A percentile compares a stretch with the other conserved stretches of the same genome.
Evolutionary conservation across 2,888 invertebrate species (phyloP).

Genomic region (Rhagium mordax): DNA sequence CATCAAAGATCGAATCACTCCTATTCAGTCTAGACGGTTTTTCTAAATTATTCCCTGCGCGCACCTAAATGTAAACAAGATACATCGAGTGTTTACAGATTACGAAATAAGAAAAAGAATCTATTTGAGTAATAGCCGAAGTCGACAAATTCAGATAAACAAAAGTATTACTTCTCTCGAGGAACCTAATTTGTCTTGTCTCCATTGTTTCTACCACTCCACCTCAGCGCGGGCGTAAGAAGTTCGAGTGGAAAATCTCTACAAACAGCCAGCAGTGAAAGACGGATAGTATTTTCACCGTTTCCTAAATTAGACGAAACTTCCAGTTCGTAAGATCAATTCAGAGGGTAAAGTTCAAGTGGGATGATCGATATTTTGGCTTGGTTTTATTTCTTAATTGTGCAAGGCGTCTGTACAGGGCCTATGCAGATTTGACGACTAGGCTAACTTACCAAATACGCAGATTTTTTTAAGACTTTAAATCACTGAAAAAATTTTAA

Average conservation of each 20-base stretch:
- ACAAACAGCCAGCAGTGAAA: slow-evolving; percentile 25
- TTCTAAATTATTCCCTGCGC: background rate
- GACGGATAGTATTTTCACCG: slow-evolving; percentile 38
- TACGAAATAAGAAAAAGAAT: background rate
- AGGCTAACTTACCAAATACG: too few relatives aligned
- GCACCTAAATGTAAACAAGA: background rate
- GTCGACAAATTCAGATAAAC: slow-evolving; percentile 35
- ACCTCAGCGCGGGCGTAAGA: slow-evolving; percentile 4
- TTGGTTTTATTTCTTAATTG: background rate
- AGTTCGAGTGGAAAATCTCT: slow-evolving; percentile 26
- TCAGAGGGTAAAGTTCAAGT: slow-evolving; percentile 6
- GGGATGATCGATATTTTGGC: background rate
- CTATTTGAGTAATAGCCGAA: slow-evolving; percentile 12
- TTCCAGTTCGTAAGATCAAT: slow-evolving; percentile 36
- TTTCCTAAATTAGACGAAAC: slow-evolving; percentile 34
- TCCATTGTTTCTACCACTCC: slow-evolving; percentile 35
- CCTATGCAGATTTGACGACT: too few relatives aligned
- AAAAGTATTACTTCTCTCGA: slow-evolving; percentile 27
- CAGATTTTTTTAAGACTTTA: too few relatives aligned
- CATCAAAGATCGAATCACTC: background rate
- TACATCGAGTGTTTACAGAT: background rate
- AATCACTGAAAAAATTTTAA: too few relatives aligned
- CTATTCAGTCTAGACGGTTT: background rate
- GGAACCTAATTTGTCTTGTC: slow-evolving; percentile 38
- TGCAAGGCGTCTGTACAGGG: background rate